Base-by-base conservation (phyloP, 2,797 vertebrate genomes). In the Eulemur rubriventer region DNA sequence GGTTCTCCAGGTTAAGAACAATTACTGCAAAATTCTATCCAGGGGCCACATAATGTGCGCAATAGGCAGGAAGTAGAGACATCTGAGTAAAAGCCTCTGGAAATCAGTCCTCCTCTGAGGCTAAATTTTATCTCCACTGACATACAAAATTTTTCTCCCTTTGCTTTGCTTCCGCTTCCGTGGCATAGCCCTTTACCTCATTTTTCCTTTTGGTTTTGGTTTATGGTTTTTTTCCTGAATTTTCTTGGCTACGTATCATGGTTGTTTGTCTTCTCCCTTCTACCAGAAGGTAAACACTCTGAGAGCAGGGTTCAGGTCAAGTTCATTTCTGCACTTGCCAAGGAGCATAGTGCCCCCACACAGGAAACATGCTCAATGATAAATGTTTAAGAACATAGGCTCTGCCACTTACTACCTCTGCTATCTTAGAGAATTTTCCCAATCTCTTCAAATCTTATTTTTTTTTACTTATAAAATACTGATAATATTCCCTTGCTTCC, bases 1-100 rank as follows among this genome's bases (percentile, higher is more conserved):
- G 26, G 65, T 84, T 94, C 63, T 82, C 67, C 7, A 63, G 72
- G 65, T 96, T 85, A 72, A 90, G 96, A 96, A 92, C 83, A 89
- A 91, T 78, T 61, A 79, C 46, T 22, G 67, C 75, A 92, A 93
- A 88, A 75, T 84, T 97, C 59, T 92, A 22, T 63, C 76, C 69
- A 94, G 52, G 57, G 76, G 73, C 55, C 89, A 86, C 48, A 75
- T 30, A 63, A 69, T 48, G 57, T 63, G 18, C 48, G 43, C 43
- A 35, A 59, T 9, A 80, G 82, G n/a, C 84, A 87, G 46, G 69
- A 95, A 93, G 48, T 35, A 93, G 72, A 50, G 46, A 88, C 57
- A 12, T 61, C 1, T 6, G 61, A 96, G 57, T 57, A 82, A 86
- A 96, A 91, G 57, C 28, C 57, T 91, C 9, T 26, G n/a, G 67